Evolutionary conservation across 2,113 vertebrate genomes (phyloP).

Genomic region (Siphamia tubifer): DNA sequence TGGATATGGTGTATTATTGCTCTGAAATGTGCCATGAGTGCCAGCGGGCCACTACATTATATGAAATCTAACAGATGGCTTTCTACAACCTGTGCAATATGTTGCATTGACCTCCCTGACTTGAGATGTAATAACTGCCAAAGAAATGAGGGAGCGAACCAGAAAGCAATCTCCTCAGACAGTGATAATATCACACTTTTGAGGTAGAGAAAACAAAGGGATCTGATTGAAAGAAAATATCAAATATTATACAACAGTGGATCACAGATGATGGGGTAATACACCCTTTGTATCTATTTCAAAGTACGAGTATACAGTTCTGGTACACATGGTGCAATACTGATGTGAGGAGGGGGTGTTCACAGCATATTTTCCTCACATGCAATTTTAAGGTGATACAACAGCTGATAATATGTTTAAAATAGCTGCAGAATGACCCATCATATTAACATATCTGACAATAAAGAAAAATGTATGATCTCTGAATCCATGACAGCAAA

Average conservation of each 20-base stretch:
- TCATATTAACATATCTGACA: too few relatives aligned
- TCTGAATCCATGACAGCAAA: neutral
- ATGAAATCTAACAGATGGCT: conserved; percentile 69
- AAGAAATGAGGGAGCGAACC: conserved; percentile 47
- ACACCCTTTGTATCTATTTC: conserved; percentile 31
- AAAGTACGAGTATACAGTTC: neutral
- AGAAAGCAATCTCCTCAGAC: conserved; percentile 65
- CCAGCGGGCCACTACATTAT: conserved; percentile 33
- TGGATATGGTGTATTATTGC: conserved; percentile 53
- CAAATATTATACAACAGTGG: conserved; percentile 33
- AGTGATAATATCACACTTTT: conserved; percentile 52
- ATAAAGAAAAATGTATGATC: too few relatives aligned
- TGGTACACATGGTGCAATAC: neutral
- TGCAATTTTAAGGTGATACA: neutral
- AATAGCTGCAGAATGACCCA: neutral
- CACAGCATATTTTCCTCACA: neutral
- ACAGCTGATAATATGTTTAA: neutral
- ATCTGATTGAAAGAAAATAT: conserved; percentile 34
- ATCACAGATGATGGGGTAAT: conserved; percentile 17
- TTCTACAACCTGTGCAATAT: conserved; percentile 66
- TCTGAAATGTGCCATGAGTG: conserved; percentile 44
- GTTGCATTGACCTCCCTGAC: conserved; percentile 59
- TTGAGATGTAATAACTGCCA: conserved; percentile 71
- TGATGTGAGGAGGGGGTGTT: neutral
- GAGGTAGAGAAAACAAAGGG: conserved; percentile 41